A percentile compares a stretch with the other conserved stretches of the same genome.
Evolutionary conservation across 2,113 vertebrate genomes (phyloP).

Genomic region (Vireo altiloquus): DNA sequence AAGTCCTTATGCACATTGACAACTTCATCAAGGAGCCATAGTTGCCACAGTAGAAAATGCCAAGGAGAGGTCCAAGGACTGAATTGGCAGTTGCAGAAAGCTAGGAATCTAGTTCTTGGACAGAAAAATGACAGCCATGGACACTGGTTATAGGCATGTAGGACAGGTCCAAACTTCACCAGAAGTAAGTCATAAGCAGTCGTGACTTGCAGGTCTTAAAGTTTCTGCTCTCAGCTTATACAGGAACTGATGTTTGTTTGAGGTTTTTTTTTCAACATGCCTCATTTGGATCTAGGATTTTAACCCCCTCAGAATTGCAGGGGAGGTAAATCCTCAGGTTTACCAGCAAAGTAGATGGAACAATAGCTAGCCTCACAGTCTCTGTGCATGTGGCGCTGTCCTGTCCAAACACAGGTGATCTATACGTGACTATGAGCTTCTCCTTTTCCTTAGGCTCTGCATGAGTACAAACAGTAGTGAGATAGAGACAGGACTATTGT

Average conservation of each 20-base stretch:
- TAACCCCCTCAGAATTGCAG: not conserved
- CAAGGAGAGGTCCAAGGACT: not conserved
- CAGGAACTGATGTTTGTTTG: not conserved
- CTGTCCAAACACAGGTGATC: not conserved
- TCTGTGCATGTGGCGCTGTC: not conserved
- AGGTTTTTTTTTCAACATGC: not conserved
- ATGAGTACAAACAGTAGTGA: not conserved
- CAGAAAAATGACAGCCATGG: not conserved
- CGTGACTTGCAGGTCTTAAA: not conserved
- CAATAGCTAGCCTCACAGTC: not conserved
- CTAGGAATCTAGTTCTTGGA: not conserved
- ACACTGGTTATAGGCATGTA: not conserved
- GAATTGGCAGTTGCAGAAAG: accelerated
- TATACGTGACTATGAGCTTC: not conserved
- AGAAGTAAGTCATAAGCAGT: not conserved
- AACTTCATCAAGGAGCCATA: not conserved
- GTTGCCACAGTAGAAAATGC: not conserved
- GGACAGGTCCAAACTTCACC: not conserved
- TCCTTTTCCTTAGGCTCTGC: not conserved
- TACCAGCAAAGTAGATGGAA: not conserved
- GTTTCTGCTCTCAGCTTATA: not conserved
- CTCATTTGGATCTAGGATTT: not conserved
- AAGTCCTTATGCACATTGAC: not conserved
- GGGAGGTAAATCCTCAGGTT: not conserved
- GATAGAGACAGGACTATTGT: not conserved